Conservation (phyloP, 1,140 invertebrate species). For the Drosophila subpulchrella region DNA sequence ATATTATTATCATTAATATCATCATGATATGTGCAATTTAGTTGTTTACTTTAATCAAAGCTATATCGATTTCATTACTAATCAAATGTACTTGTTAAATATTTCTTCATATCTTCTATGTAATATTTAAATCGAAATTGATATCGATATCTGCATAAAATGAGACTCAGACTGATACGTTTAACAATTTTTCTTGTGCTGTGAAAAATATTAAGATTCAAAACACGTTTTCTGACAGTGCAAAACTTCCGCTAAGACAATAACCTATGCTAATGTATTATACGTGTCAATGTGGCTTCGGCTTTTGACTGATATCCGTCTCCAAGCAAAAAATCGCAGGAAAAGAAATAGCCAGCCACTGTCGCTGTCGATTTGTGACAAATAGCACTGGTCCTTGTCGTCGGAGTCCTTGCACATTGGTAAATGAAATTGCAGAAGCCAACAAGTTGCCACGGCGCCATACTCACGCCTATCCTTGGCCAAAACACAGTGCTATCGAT, state of each 20-base stretch:
- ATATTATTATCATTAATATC: too few species aligned
- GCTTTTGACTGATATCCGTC: conserved; percentile 67
- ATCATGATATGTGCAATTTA: too few species aligned
- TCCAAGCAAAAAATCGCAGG: background rate
- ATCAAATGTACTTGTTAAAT: background rate
- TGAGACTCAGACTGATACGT: too few species aligned
- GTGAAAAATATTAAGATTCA: background rate
- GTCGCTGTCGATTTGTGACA: conserved; percentile 63
- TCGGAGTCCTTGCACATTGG: conserved; percentile 23
- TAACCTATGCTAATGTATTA: conserved; percentile 74
- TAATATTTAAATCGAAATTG: too few species aligned
- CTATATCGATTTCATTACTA: background rate
- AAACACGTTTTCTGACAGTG: conserved; percentile 9
- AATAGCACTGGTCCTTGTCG: conserved; percentile 45
- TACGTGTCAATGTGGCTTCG: conserved; percentile 72
- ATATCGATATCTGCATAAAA: too few species aligned
- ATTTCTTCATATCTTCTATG: background rate
- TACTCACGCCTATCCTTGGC: background rate
- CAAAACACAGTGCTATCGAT: conserved; percentile 37
- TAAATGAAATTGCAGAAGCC: conserved; percentile 21
- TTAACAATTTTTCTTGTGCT: too few species aligned
- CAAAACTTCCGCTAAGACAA: conserved; percentile 54
- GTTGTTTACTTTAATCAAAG: background rate
- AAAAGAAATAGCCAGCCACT: conserved; percentile 10
- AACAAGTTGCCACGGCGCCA: conserved; percentile 42